These are phyloP conservation scores for Mythimna pallens DNA, from an alignment of 2,888 invertebrate genomes.

Conservation along the genomic window DNA sequence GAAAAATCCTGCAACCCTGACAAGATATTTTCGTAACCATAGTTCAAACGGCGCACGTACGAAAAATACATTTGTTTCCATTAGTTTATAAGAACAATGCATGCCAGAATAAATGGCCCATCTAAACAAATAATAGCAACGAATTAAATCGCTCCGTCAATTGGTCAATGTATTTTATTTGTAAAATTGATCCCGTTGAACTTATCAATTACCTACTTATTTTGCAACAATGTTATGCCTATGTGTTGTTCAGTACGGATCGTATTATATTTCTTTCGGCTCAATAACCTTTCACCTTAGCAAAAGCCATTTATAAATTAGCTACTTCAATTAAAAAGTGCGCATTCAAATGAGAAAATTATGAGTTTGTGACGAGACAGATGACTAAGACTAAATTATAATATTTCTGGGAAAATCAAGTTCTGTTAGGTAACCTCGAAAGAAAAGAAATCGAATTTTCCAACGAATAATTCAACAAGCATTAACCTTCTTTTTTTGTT, in stretches of 20 bases:
- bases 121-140: conserved; percentile 45
- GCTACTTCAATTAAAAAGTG: conserved; percentile 7
- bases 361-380: background rate
- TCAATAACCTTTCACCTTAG: conserved; percentile 22
- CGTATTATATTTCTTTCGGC: conserved; percentile 40
- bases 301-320: conserved; percentile 2
- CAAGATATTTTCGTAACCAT: background rate
- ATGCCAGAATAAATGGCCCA: conserved; percentile 43
- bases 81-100: conserved; percentile 32
- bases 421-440: background rate
- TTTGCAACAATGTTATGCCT: conserved; percentile 37
- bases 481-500: too few relatives aligned
- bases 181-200: conserved; percentile 58
- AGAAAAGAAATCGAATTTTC: background rate
- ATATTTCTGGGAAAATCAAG: background rate
- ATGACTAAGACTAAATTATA: background rate
- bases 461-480: background rate
- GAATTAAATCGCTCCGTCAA: conserved; percentile 52
- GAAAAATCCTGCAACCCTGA: too few relatives aligned
- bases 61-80: conserved; percentile 15
- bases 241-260: conserved; percentile 7
- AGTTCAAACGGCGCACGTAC: background rate
- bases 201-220: conserved; percentile 57
- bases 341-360: conserved; percentile 1
- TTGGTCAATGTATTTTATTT: conserved; percentile 53